Conservation (phyloP, 2,888 invertebrate species). For the Sarcophaga carnaria region DNA sequence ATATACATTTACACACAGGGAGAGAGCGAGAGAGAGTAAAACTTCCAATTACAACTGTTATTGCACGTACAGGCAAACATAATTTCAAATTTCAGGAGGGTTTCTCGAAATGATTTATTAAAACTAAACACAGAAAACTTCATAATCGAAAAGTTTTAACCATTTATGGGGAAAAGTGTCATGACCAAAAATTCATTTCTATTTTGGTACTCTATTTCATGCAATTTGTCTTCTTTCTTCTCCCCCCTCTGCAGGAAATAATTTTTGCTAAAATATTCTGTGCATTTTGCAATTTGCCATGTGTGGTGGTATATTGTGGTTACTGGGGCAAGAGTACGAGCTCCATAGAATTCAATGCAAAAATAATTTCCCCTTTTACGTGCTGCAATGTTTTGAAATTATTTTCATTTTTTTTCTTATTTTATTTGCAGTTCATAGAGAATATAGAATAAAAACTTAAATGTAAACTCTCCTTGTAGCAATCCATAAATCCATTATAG, state of each 20-base stretch:
- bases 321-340: too few species aligned
- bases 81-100: too few species aligned
- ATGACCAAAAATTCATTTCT: slow-evolving; percentile 13
- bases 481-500: too few species aligned
- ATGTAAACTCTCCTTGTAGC: too few species aligned
- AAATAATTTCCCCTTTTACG: too few species aligned
- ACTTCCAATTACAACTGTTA: slow-evolving; percentile 13
- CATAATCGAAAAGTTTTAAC: slow-evolving; percentile 28
- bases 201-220: background rate
- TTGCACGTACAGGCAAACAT: background rate
- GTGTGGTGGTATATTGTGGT: slow-evolving; percentile 25
- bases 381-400: background rate
- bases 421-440: too few species aligned
- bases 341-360: too few species aligned
- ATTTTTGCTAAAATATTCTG: slow-evolving; percentile 28
- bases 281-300: slow-evolving; percentile 56
- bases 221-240: background rate
- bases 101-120: slow-evolving; percentile 51
- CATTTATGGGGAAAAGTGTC: slow-evolving; percentile 38
- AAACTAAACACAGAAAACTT: slow-evolving; percentile 11
- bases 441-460: too few species aligned
- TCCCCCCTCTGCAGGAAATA: background rate
- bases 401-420: slow-evolving; percentile 5
- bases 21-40: background rate
- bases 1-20: background rate